Base-by-base conservation (phyloP, 2,797 vertebrate genomes). In the Enteromius viviparus region DNA sequence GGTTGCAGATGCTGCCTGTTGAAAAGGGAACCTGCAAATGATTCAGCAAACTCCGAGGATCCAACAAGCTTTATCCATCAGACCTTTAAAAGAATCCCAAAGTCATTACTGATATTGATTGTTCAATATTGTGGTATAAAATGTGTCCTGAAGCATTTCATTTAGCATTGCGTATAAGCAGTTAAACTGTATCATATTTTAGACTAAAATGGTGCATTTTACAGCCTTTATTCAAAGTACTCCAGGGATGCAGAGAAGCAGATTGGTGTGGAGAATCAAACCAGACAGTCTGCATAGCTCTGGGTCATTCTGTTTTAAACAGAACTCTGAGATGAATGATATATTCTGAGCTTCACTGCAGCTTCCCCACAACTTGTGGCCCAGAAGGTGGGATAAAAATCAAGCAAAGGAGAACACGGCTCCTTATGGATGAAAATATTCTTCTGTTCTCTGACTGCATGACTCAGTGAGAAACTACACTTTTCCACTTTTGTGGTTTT, bases 1-100 rank as follows among this genome's bases (percentile, higher is more conserved):
- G 85, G 85, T 86, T 85, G 83, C 87, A 88, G 87, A 88, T 88
- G 87, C 83, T 77, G 87, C 47, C 64, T 79, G 79, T 84, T 81
- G 42, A 82, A 55, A 81, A 78, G 58, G 42, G 62, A 81, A 82
- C 68, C 81, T 80, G 49, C 2, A 76, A 78, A 10, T 47, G 77
- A 88, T 80, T 86, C 77, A 81, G 80, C 72, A 74, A 76, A 85
- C 3, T 17, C 17, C 64, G 26, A 65, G 65, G 51, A 69, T 80
- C 37, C 42, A 82, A 12, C 26, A 62, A 53, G 66, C 17, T 40
- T 76, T 65, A 40, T 53, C 68, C 6, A 9, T 42, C 45, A 76
- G 62, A 82, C 23, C 68, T 58, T 70, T 80, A 34, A 21, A 71
- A 34, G 2, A 81, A 45, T 37, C 19, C 58, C 32, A 45, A 26